Evolutionary conservation across 2,797 vertebrate genomes (phyloP).

Genomic region (Nyctibius grandis): DNA sequence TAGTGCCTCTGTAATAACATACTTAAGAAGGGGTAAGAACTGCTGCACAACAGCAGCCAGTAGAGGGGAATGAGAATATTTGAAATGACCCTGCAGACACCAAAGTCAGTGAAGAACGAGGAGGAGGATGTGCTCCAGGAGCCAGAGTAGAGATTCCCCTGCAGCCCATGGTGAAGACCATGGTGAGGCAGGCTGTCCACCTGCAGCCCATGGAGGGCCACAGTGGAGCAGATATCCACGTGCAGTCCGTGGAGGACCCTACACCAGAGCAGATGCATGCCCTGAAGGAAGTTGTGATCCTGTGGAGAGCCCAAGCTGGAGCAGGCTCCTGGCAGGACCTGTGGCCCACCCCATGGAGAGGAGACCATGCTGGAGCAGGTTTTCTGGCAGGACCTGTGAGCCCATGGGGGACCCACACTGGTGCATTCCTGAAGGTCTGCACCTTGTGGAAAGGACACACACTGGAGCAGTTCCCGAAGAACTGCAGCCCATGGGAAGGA

Average conservation of each 20-base stretch:
- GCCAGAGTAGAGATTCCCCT: accelerated
- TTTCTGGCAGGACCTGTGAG: not conserved
- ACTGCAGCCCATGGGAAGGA: not conserved
- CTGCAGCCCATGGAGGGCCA: not conserved
- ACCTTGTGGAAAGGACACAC: accelerated
- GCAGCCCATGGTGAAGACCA: not conserved
- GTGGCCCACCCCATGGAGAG: not conserved
- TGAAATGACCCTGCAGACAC: not conserved
- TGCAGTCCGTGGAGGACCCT: not conserved
- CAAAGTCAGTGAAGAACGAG: not conserved
- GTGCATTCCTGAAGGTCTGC: not conserved
- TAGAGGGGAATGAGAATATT: not conserved
- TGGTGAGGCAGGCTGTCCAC: not conserved
- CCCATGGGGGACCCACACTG: not conserved
- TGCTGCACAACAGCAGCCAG: not conserved
- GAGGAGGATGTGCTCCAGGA: not conserved
- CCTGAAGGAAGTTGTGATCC: not conserved
- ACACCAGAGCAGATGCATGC: accelerated
- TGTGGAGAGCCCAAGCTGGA: accelerated
- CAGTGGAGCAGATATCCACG: not conserved
- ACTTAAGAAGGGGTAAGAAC: not conserved
- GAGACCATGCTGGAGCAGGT: not conserved
- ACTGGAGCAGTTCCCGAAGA: not conserved
- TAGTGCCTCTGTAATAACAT: accelerated
- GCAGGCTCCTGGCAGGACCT: not conserved